Evolutionary conservation across 2,797 vertebrate genomes (phyloP), one percentile per base, ranked within the genome.

Genomic region (Calcarius lapponicus): DNA sequence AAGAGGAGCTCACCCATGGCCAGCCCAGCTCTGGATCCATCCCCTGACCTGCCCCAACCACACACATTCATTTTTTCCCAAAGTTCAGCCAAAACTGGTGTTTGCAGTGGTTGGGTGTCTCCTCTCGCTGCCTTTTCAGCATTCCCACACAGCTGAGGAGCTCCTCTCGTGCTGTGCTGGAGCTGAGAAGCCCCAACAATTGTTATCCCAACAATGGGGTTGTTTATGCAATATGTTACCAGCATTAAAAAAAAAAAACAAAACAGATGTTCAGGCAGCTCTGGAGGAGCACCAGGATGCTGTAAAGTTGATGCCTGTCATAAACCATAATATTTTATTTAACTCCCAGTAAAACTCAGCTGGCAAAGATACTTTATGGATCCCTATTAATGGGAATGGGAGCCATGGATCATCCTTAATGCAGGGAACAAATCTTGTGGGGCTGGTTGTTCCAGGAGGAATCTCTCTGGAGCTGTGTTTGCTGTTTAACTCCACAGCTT

Each of bases 251-350:
- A 91, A 92, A 74, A 67, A 79, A 21, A 24, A n/a, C n/a, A 48
- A 48, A 15, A 64, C 91, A 78, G 93, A 91, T 97, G 96, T 92
- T 96, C 92, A 78, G 40, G 88, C 86, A 93, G 87, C 54, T 92
- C 75, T n/a, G 32, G 73, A 88, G 92, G 90, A 95, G 88, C 91
- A 96, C 95, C 81, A 70, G 88, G 92, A 87, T 84, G 91, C 58
- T 80, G 70, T 75, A 72, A 90, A 93, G 85, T 85, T 85, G 94
- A 95, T 93, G 34, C 42, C 20, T 80, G 50, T 83, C 85, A 58
- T 93, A 95, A 97, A 91, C 65, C 15, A 17, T 75, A 93, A 92
- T 89, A 95, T 97, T 97, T 93, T 95, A 95, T 95, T 94, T 84
- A 97, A 97, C 51, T 90, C 29, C 1, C 0, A 90, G 89, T 95